Conservation (phyloP, 1,140 invertebrate genomes). For the Zaprionus taronus region DNA sequence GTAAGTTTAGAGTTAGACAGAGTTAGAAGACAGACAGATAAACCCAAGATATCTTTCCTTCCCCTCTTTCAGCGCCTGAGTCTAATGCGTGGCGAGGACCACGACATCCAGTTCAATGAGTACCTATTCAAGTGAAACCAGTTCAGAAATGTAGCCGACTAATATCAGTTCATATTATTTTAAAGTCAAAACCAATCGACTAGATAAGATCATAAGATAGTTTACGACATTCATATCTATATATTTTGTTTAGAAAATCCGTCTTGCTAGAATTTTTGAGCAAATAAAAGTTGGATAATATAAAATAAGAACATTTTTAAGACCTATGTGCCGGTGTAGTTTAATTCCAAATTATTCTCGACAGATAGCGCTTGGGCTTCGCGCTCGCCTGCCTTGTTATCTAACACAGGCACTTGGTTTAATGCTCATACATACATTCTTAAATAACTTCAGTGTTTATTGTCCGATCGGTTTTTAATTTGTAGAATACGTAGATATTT, state of each 20-base stretch:
- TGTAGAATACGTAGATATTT: no score
- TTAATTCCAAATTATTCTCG: no score
- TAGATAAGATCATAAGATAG: neutral
- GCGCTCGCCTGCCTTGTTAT: no score
- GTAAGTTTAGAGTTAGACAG: constrained; percentile 33
- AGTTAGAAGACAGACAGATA: neutral
- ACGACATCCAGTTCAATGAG: constrained; percentile 58
- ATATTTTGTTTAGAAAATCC: neutral
- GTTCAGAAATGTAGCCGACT: neutral
- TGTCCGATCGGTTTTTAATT: no score
- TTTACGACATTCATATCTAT: neutral
- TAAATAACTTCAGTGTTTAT: no score
- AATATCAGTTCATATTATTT: neutral
- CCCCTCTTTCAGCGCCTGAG: constrained; percentile 43
- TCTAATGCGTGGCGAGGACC: constrained; percentile 56
- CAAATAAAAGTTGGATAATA: no score
- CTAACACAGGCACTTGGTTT: no score
- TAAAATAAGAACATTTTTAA: no score
- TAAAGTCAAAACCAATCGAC: neutral
- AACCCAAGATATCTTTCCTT: neutral
- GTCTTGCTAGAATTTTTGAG: no score
- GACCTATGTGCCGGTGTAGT: no score
- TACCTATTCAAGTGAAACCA: constrained; percentile 61
- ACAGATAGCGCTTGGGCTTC: no score
- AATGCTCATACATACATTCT: no score